phyloP scores from a whole-genome alignment of 2,797 vertebrate species.

The Sarcophilus harrisii region DNA sequence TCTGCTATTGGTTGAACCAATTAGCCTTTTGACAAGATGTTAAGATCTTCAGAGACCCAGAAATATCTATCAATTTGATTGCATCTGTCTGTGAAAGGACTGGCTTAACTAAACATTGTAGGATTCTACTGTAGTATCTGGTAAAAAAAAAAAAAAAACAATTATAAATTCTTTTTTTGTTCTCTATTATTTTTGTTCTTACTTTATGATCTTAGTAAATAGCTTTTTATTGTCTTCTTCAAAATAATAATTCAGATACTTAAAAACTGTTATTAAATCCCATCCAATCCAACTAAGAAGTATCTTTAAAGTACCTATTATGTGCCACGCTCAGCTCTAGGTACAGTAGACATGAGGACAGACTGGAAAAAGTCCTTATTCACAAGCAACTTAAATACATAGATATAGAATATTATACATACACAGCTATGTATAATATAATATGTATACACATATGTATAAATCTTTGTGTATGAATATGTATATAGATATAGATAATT shows the following conservation, averaged over 20 bases:
- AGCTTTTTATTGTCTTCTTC: not conserved
- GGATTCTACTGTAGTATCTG: not conserved
- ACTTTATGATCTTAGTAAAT: not conserved
- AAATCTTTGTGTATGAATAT: too few species aligned
- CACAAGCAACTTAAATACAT: not conserved
- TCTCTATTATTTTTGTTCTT: not conserved
- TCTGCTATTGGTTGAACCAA: constrained; percentile 28
- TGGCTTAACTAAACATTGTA: not conserved
- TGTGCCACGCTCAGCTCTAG: not conserved
- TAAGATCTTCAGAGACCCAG: constrained; percentile 33
- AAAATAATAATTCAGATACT: not conserved
- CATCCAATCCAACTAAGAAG: not conserved
- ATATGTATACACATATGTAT: too few species aligned
- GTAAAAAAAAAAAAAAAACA: not conserved
- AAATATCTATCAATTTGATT: constrained; percentile 46
- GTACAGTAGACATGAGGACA: not conserved
- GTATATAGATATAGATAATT: too few species aligned
- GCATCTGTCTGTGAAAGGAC: not conserved
- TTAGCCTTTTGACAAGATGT: constrained; percentile 54
- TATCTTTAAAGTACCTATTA: not conserved
- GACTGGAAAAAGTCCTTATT: not conserved
- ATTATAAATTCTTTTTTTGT: not conserved
- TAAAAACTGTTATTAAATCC: not conserved
- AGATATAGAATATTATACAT: not conserved
- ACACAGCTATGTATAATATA: not conserved